Percentiles rank a stretch among this genome's conserved stretches.
phyloP scores from a whole-genome alignment of 2,797 vertebrate species.

The Anisognathus igniventris region DNA sequence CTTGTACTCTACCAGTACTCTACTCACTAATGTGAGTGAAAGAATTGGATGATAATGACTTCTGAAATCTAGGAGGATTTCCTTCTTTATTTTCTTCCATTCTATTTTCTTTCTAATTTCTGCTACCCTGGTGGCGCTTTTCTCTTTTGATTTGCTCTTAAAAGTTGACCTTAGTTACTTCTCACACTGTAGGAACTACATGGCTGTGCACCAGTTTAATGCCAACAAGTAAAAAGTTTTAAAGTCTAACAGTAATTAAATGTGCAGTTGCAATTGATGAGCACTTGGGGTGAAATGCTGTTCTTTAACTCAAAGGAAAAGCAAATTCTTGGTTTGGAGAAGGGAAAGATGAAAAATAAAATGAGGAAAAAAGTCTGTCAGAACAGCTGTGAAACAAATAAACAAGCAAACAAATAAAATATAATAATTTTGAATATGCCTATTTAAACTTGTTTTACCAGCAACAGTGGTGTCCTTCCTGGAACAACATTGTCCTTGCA shows the following conservation, averaged over 20 bases:
- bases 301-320: background rate
- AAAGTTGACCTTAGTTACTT: background rate
- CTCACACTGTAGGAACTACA: background rate
- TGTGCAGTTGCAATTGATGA: background rate
- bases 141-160: background rate
- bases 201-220: background rate
- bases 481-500: background rate
- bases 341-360: background rate
- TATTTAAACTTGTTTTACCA: background rate
- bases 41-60: background rate
- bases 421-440: background rate
- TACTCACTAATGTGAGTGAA: background rate
- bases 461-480: background rate
- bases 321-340: background rate
- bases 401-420: background rate
- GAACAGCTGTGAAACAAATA: background rate
- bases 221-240: background rate
- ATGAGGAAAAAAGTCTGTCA: background rate
- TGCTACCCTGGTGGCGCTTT: background rate
- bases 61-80: background rate
- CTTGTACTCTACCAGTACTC: background rate
- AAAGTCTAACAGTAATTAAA: background rate
- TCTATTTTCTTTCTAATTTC: background rate
- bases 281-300: background rate
- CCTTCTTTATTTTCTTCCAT: background rate